Evolutionary conservation across 2,797 vertebrate species (phyloP).

Genomic region (Eospalax fontanierii): DNA sequence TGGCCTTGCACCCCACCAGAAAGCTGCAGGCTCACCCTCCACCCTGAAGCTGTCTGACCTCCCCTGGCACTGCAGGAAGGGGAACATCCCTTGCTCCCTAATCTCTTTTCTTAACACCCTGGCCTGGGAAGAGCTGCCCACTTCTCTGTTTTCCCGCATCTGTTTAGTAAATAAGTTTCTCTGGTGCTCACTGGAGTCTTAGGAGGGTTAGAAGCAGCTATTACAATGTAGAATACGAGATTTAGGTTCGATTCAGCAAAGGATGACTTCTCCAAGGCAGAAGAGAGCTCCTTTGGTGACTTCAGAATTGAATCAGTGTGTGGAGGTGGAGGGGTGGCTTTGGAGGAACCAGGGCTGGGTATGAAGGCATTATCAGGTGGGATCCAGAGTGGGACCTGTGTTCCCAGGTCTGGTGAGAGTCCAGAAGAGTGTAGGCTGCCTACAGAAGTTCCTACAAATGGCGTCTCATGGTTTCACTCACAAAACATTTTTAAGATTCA

Average conservation of each 20-base stretch:
- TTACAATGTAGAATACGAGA: background rate
- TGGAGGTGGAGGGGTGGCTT: background rate
- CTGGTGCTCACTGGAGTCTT: background rate
- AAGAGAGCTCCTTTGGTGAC: background rate
- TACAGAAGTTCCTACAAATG: background rate
- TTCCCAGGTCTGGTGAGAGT: background rate
- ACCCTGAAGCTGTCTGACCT: background rate
- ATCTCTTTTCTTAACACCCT: background rate
- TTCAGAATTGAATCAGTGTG: background rate
- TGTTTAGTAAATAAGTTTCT: background rate
- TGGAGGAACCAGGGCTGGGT: background rate
- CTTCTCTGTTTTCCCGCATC: background rate
- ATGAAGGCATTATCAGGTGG: background rate
- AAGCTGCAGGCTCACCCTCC: background rate
- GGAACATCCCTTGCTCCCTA: background rate
- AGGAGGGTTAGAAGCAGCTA: background rate
- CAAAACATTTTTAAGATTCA: background rate
- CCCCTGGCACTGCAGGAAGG: background rate
- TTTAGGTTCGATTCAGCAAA: conserved; percentile 1
- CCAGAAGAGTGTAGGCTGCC: background rate
- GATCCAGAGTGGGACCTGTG: background rate
- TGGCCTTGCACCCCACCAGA: background rate
- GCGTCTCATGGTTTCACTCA: background rate
- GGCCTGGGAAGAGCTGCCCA: background rate
- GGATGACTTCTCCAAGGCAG: background rate